phyloP scores from a whole-genome alignment of 2,797 vertebrate species.

The Syncerus caffer region DNA sequence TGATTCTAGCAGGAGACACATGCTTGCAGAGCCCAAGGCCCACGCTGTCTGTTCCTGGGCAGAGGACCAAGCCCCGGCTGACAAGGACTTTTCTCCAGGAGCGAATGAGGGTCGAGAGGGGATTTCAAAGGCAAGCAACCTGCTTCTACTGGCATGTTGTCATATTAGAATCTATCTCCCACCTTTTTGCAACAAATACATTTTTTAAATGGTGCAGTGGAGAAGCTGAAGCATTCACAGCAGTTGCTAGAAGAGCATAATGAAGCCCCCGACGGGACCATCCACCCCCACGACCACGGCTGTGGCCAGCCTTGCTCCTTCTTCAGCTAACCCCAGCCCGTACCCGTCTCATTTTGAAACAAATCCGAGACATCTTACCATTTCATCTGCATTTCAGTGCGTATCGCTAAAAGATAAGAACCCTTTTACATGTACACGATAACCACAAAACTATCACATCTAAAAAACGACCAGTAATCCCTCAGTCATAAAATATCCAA shows the following conservation, averaged over 20 bases:
- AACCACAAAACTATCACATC: not conserved
- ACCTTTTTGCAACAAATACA: not conserved
- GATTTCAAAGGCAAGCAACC: not conserved
- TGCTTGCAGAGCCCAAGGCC: not conserved
- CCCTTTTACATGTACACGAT: not conserved
- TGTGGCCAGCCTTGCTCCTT: not conserved
- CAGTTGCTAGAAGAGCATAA: not conserved
- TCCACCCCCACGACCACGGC: not conserved
- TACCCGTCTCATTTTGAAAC: not conserved
- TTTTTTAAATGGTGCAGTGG: not conserved
- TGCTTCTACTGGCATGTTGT: not conserved
- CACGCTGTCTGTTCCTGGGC: not conserved
- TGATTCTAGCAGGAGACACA: not conserved
- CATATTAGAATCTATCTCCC: not conserved
- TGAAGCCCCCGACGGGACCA: not conserved
- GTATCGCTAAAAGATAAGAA: not conserved
- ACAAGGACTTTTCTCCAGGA: not conserved
- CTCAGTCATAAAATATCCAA: not conserved
- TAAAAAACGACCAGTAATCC: not conserved
- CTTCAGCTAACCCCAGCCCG: not conserved
- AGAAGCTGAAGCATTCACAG: not conserved
- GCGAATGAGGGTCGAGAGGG: not conserved
- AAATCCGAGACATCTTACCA: not conserved
- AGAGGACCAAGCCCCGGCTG: fast-evolving
- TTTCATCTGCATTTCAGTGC: not conserved